Conservation (phyloP, 2,888 invertebrate genomes). For the Lasioglossum villosulum region DNA sequence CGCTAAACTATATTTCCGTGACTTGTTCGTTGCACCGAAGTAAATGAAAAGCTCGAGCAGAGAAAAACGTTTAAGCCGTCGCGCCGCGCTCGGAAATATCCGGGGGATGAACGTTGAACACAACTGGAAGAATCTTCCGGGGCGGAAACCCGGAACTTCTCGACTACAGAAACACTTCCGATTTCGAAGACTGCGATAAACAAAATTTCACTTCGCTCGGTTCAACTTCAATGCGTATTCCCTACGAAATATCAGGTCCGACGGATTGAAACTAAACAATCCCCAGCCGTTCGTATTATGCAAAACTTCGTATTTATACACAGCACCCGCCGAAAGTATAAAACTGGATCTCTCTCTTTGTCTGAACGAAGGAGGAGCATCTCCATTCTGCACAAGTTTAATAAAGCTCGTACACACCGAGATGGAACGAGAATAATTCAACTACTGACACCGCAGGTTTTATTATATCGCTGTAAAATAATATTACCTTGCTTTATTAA, state of each 20-base stretch:
- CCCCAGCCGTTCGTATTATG: neutral
- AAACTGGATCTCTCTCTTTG: neutral
- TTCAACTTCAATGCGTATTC: neutral
- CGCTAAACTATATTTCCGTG: constrained; percentile 41
- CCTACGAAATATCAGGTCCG: neutral
- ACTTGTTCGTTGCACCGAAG: constrained; percentile 25
- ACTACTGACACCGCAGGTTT: neutral
- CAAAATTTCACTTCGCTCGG: neutral
- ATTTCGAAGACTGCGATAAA: constrained; percentile 3
- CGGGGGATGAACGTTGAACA: constrained; percentile 6
- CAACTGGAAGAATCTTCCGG: neutral
- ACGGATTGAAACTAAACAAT: neutral
- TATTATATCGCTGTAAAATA: neutral
- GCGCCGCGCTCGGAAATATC: neutral
- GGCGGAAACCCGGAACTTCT: neutral
- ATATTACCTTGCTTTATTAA: neutral
- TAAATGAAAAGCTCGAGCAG: constrained; percentile 37
- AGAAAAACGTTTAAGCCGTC: constrained; percentile 10
- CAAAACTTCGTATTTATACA: neutral
- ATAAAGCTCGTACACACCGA: neutral
- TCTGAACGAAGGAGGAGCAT: neutral
- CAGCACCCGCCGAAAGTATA: neutral
- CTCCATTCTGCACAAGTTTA: neutral
- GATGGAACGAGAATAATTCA: constrained; percentile 1
- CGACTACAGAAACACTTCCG: neutral